Conservation (phyloP, 2,888 invertebrate genomes). For the Dynastes hyllus region DNA sequence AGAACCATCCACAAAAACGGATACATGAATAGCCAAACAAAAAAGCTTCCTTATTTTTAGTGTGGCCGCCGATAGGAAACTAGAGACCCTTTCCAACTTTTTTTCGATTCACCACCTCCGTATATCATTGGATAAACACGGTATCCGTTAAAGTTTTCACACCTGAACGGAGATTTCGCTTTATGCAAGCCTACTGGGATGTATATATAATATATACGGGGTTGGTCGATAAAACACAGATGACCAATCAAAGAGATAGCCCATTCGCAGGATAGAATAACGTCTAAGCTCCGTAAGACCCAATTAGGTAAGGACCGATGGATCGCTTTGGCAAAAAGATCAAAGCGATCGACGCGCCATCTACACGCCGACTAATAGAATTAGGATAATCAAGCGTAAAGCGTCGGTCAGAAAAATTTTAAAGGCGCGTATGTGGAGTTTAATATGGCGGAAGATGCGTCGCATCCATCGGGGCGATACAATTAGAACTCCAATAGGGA, state of each 20-base stretch:
- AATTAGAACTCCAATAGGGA: neutral
- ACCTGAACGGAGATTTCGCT: conserved; percentile 3
- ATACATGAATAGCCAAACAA: neutral
- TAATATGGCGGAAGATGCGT: neutral
- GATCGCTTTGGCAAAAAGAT: neutral
- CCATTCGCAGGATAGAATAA: neutral
- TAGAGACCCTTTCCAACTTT: neutral
- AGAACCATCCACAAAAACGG: neutral
- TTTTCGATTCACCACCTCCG: neutral
- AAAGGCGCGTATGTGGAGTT: neutral
- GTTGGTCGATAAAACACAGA: conserved; percentile 1
- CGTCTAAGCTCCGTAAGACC: conserved; percentile 16
- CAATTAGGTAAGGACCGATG: conserved; percentile 10
- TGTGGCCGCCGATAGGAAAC: too few species aligned
- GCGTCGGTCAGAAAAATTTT: conserved; percentile 6
- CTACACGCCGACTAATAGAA: neutral
- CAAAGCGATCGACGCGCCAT: conserved; percentile 2
- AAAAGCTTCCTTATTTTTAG: conserved; percentile 15
- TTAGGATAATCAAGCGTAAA: conserved; percentile 23
- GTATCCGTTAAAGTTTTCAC: conserved; percentile 8
- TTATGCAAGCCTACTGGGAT: neutral
- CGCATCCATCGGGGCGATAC: neutral
- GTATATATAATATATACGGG: neutral
- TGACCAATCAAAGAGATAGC: neutral
- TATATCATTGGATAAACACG: neutral